Percentiles rank a stretch among this genome's conserved stretches.
Conservation (phyloP, 35 echinoderm and acorn worm species). For the Apostichopus californicus region DNA sequence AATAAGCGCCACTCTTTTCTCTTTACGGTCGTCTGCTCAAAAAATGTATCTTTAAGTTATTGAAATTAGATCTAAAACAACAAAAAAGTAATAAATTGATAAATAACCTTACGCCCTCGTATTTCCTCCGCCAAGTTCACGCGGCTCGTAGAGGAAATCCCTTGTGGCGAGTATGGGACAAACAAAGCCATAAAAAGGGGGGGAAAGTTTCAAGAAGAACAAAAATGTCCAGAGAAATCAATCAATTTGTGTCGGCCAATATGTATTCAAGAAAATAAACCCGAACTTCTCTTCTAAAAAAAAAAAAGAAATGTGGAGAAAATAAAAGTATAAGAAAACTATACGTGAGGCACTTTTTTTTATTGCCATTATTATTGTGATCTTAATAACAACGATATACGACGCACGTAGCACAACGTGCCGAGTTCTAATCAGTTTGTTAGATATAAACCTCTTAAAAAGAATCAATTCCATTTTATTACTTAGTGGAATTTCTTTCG, state of each 20-base stretch:
- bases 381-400: not conserved
- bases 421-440: not conserved
- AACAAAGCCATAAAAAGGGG: constrained; percentile 49
- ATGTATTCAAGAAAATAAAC: constrained; percentile 28
- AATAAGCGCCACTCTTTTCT: constrained; percentile 51
- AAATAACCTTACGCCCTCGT: constrained; percentile 53
- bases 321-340: not conserved
- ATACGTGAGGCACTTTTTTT: not conserved
- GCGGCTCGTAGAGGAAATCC: not conserved
- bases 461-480: not conserved
- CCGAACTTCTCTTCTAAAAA: not conserved
- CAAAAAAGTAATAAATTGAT: constrained; percentile 52
- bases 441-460: not conserved
- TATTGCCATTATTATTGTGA: not conserved
- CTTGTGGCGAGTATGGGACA: constrained; percentile 37
- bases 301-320: not conserved
- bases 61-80: constrained; percentile 46
- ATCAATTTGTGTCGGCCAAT: constrained; percentile 54
- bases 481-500: not conserved
- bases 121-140: constrained; percentile 55
- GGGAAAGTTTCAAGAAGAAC: not conserved
- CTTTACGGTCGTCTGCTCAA: constrained; percentile 47
- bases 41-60: constrained; percentile 48
- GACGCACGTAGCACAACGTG: not conserved
- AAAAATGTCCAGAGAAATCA: constrained; percentile 57